A percentile compares a stretch with the other conserved stretches of the same genome.
Conservation (phyloP, 2,113 vertebrate genomes). For the Hypomesus transpacificus region DNA sequence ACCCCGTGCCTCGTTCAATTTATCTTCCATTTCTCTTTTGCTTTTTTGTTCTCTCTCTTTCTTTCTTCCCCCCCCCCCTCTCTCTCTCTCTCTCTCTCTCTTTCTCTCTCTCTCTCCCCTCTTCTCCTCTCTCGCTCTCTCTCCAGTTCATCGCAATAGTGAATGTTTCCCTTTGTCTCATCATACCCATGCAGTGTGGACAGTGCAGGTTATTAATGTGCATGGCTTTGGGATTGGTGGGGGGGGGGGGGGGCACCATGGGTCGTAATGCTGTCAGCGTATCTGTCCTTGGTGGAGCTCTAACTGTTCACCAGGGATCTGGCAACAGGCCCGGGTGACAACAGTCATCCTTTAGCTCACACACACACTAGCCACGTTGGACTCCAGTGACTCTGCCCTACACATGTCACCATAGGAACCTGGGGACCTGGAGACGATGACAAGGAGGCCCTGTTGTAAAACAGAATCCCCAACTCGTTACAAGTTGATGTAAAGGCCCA, state of each 20-base stretch:
- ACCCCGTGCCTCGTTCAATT: constrained; percentile 22
- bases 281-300: constrained; percentile 12
- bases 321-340: constrained; percentile 24
- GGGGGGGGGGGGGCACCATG: constrained; percentile 13
- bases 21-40: constrained; percentile 19
- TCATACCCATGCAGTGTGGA: not conserved
- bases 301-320: constrained; percentile 18
- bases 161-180: too few relatives aligned
- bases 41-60: constrained; percentile 21
- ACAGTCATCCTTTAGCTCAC: constrained; percentile 27
- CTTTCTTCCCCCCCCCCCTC: constrained; percentile 28
- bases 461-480: not conserved
- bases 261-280: constrained; percentile 21
- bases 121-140: not conserved
- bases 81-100: constrained; percentile 14
- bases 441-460: not conserved
- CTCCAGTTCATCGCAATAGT: constrained; percentile 29
- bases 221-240: constrained; percentile 14
- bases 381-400: not conserved
- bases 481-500: too few relatives aligned
- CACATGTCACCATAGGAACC: constrained; percentile 5
- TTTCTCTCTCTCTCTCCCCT: constrained; percentile 3
- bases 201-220: constrained; percentile 30
- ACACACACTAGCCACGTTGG: not conserved
- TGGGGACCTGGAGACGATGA: not conserved